Percentiles rank a stretch among this genome's conserved stretches.
Conservation (phyloP, 2,113 vertebrate species). For the Mormyrus lacerda region DNA sequence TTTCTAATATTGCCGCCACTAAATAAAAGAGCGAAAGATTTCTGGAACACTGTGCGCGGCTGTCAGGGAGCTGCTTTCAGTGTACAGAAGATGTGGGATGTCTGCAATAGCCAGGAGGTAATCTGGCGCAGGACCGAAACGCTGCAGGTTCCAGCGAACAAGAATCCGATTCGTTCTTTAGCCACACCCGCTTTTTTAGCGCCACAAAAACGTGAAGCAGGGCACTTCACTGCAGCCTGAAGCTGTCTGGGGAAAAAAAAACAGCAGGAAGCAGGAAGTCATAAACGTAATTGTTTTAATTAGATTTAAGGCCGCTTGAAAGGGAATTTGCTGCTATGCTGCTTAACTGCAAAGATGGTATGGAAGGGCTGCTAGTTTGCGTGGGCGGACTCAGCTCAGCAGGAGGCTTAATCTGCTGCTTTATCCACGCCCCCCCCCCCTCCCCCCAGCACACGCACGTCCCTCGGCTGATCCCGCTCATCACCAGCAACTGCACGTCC, state of each 20-base stretch:
- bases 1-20: not conserved
- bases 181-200: not conserved
- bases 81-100: not conserved
- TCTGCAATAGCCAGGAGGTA: not conserved
- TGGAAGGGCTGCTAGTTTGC: not conserved
- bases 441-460: constrained; percentile 80
- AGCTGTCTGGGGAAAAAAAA: not conserved
- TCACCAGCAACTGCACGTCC: constrained; percentile 85
- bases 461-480: constrained; percentile 90
- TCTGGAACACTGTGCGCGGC: not conserved
- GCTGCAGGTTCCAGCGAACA: not conserved
- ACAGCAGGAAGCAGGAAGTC: not conserved
- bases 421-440: not conserved
- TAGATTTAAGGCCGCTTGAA: not conserved
- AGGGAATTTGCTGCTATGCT: not conserved
- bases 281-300: not conserved
- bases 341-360: not conserved
- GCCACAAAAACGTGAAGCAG: not conserved
- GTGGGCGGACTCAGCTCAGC: not conserved
- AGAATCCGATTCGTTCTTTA: not conserved
- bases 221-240: not conserved
- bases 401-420: not conserved
- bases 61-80: not conserved
- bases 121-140: not conserved
- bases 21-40: not conserved